Base-by-base conservation (phyloP, 2,797 vertebrate species). In the Gallinago solitaria region DNA sequence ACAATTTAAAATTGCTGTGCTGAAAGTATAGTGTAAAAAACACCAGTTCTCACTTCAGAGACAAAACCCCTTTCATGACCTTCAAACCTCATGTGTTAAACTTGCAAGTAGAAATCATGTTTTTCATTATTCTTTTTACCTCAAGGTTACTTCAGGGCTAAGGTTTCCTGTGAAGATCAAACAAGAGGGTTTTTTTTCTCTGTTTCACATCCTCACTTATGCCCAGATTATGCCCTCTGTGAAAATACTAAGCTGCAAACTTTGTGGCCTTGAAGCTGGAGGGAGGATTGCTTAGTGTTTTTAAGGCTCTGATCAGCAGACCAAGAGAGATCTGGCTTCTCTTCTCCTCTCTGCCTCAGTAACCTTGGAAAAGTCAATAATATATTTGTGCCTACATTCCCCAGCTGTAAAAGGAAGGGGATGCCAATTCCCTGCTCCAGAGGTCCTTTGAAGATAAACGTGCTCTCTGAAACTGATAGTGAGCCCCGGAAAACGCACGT, bases 11-110 rank as follows among this genome's bases (percentile, higher is more conserved):
- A 35, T 51, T 64, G 67, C 56, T 60, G 30, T 84, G 85, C 45
- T 86, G 68, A 61, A 95, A 95, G 68, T 35, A 56, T 12, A 61
- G n/a, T 90, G 37, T 95, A 94, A 96, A 93, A 93, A 89, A 59
- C 91, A 90, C 28, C 33, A 54, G 68, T 96, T 97, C 83, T 94
- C 93, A 60, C 94, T 96, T 84, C 43, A 68, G 93, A 87, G 78
- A 32, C 43, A 84, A 82, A 96, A 96, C 6, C 94, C 65, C 85
- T 96, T 95, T 12, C 77, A 96, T 95, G 95, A 97, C 94, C 95
- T 95, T 95, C 88, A 93, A 96, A 69, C 81, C 61, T 74, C 11
- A 2, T 89, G 32, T 89, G 37, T 80, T 97, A 96, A 97, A 92
- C 70, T 95, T n/a, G 27, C 32, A 75, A 90, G 96, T 61, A 82